Evolutionary conservation across 2,888 invertebrate species (phyloP).

Genomic region (Amiota mariae): DNA sequence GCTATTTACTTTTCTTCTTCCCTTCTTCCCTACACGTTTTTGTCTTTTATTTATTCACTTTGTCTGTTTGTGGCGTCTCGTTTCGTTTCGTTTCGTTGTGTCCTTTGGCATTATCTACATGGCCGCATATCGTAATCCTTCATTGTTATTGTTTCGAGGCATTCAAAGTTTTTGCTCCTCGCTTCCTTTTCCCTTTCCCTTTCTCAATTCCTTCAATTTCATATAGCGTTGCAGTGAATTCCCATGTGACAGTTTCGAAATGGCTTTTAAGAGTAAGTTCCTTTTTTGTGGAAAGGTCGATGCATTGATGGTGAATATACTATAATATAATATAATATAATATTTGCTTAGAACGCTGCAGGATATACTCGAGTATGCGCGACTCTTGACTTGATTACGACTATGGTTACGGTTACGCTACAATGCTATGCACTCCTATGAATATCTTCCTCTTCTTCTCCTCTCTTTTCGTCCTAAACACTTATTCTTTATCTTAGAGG

Average conservation of each 20-base stretch:
- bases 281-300: too few relatives aligned
- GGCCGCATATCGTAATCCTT: conserved; percentile 40
- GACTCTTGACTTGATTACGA: too few relatives aligned
- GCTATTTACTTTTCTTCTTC: conserved; percentile 42
- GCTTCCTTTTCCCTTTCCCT: neutral
- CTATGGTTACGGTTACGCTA: too few relatives aligned
- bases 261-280: too few relatives aligned
- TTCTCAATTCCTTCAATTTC: neutral
- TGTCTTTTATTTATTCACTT: conserved; percentile 31
- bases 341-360: too few relatives aligned
- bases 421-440: too few relatives aligned
- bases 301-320: too few relatives aligned
- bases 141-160: conserved; percentile 38
- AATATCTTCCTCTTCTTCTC: too few relatives aligned
- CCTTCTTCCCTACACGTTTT: conserved; percentile 44
- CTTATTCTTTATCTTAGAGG: too few relatives aligned
- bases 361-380: too few relatives aligned
- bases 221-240: neutral
- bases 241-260: conserved; percentile 4
- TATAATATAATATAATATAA: too few relatives aligned
- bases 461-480: too few relatives aligned
- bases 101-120: conserved; percentile 37
- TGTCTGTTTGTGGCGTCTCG: conserved; percentile 64
- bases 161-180: conserved; percentile 14
- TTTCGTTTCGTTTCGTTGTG: conserved; percentile 53